A percentile compares a stretch with the other conserved stretches of the same genome.
These are phyloP conservation scores for Metridium senile DNA, from an alignment of 92 coral and sea anemone genomes.

Conservation along the genomic window DNA sequence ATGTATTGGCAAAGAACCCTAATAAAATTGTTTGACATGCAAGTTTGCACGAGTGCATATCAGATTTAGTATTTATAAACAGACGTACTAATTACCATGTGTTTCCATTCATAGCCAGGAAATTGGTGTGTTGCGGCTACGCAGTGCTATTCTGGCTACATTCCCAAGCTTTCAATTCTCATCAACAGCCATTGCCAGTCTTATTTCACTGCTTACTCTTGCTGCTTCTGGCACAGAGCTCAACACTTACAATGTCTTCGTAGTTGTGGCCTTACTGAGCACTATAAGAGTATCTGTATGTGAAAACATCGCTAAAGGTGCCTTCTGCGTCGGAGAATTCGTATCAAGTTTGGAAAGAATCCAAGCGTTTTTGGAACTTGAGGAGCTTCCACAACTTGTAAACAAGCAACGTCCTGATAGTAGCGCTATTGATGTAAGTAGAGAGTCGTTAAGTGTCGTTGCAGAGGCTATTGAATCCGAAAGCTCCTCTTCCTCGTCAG, in stretches of 20 bases:
- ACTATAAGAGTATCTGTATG: slow-evolving; percentile 53
- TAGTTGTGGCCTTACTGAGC: slow-evolving; percentile 54
- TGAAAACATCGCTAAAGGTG: slow-evolving; percentile 55
- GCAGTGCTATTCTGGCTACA: slow-evolving; percentile 63
- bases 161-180: slow-evolving; percentile 61
- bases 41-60: too few relatives aligned
- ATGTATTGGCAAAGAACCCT: too few relatives aligned
- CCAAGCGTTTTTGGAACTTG: slow-evolving; percentile 45
- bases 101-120: slow-evolving; percentile 44
- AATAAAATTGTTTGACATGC: too few relatives aligned
- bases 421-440: background rate
- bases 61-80: background rate
- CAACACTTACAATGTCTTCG: slow-evolving; percentile 56
- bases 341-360: slow-evolving; percentile 43
- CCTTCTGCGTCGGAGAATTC: slow-evolving; percentile 56
- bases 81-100: background rate
- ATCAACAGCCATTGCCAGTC: slow-evolving; percentile 57
- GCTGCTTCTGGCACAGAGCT: slow-evolving; percentile 48
- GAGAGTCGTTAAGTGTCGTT: slow-evolving; percentile 8
- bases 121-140: slow-evolving; percentile 45
- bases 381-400: slow-evolving; percentile 30
- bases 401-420: slow-evolving; percentile 7
- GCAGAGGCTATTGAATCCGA: slow-evolving; percentile 8
- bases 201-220: slow-evolving; percentile 48
- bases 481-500: slow-evolving; percentile 36